Conservation (phyloP, 2,113 vertebrate species). For the Hemiscyllium ocellatum region DNA sequence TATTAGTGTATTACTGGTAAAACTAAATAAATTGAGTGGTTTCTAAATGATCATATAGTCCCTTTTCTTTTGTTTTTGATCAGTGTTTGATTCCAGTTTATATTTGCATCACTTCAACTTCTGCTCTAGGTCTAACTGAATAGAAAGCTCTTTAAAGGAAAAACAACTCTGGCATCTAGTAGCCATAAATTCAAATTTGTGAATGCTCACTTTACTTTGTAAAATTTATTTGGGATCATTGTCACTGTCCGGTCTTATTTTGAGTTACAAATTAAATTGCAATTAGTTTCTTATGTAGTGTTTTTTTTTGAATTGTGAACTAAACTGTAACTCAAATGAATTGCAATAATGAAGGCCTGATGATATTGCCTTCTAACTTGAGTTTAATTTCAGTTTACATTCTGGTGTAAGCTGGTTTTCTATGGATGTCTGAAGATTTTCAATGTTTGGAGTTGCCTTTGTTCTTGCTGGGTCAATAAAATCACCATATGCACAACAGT, state of each 20-base stretch:
- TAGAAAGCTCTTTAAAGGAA: not conserved
- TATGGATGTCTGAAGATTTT: too few species aligned
- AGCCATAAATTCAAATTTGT: not conserved
- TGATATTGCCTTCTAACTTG: not conserved
- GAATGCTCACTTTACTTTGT: not conserved
- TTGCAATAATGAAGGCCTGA: not conserved
- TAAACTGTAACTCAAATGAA: not conserved
- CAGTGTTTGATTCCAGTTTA: too few species aligned
- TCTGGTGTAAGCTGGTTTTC: too few species aligned
- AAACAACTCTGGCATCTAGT: not conserved
- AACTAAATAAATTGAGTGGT: constrained; percentile 1
- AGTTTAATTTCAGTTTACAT: too few species aligned
- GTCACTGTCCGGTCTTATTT: too few species aligned
- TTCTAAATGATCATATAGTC: not conserved
- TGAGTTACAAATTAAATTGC: too few species aligned
- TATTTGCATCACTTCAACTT: too few species aligned
- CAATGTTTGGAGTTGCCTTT: not conserved
- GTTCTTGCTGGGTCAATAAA: not conserved
- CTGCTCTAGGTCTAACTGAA: not conserved
- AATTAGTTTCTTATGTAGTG: too few species aligned
- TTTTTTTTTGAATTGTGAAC: too few species aligned
- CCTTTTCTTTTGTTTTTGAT: not conserved
- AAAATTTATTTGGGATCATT: too few species aligned
- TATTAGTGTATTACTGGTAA: not conserved
- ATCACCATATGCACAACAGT: not conserved